Evolutionary conservation across 1,140 invertebrate genomes (phyloP).

Genomic region (Camponotus pennsylvanicus): DNA sequence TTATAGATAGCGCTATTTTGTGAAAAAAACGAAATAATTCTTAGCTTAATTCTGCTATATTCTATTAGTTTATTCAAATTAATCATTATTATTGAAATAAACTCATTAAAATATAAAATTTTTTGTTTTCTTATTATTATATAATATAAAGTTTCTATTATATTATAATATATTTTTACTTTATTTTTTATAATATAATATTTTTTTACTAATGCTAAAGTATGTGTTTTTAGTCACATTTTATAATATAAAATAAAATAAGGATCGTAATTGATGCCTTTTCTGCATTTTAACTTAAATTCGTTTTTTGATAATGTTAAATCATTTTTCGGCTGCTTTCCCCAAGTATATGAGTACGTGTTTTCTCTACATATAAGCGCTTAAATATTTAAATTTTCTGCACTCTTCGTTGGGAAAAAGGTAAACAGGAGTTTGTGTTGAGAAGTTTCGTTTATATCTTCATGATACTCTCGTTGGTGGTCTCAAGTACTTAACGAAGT

Average conservation of each 20-base stretch:
- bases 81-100: not conserved
- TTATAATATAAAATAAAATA: not conserved
- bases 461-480: not conserved
- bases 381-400: constrained; percentile 58
- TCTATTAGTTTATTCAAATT: not conserved
- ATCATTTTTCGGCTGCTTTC: not conserved
- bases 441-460: constrained; percentile 40
- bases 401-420: constrained; percentile 31
- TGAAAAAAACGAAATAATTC: not conserved
- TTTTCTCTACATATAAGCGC: constrained; percentile 1
- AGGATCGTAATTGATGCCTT: not conserved
- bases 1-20: not conserved
- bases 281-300: not conserved
- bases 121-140: not conserved
- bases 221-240: not conserved
- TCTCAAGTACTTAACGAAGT: constrained; percentile 53
- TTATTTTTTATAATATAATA: no score
- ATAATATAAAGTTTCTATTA: not conserved
- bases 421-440: constrained; percentile 39
- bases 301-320: no score
- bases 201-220: not conserved
- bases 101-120: not conserved
- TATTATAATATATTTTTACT: no score
- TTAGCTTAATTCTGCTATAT: no score
- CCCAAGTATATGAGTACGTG: constrained; percentile 27